These are phyloP conservation scores for Hystrix brachyura DNA, from an alignment of 2,113 vertebrate species.

Conservation along the genomic window DNA sequence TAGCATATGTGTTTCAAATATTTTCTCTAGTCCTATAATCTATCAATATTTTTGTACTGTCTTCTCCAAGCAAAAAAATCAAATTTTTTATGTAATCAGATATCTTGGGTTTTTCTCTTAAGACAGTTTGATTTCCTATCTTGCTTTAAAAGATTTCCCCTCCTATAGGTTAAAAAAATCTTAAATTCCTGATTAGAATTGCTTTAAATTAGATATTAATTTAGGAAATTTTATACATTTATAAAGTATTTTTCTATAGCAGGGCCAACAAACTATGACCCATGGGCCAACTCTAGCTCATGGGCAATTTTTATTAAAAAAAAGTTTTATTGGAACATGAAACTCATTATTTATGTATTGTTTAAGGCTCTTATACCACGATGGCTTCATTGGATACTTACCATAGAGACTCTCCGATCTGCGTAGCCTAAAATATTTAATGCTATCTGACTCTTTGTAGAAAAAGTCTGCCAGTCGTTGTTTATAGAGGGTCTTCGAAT, in stretches of 20 bases:
- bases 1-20: conserved; percentile 4
- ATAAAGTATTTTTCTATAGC: not conserved
- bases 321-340: not conserved
- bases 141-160: conserved; percentile 29
- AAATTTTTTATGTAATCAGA: not conserved
- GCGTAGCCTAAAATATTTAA: not conserved
- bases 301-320: not conserved
- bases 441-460: not conserved
- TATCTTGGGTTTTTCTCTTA: not conserved
- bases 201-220: not conserved
- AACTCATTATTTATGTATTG: not conserved
- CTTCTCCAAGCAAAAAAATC: not conserved
- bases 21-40: conserved; percentile 28
- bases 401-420: not conserved
- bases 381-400: not conserved
- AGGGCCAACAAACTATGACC: not conserved
- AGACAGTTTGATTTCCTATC: not conserved
- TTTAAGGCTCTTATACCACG: not conserved
- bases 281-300: not conserved
- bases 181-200: conserved; percentile 7
- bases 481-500: not conserved
- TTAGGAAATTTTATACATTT: conserved; percentile 2
- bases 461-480: not conserved
- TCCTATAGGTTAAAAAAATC: not conserved
- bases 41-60: conserved; percentile 1